Base-by-base conservation (phyloP, 2,888 invertebrate genomes). In the Rhamphomyia laevipes region DNA sequence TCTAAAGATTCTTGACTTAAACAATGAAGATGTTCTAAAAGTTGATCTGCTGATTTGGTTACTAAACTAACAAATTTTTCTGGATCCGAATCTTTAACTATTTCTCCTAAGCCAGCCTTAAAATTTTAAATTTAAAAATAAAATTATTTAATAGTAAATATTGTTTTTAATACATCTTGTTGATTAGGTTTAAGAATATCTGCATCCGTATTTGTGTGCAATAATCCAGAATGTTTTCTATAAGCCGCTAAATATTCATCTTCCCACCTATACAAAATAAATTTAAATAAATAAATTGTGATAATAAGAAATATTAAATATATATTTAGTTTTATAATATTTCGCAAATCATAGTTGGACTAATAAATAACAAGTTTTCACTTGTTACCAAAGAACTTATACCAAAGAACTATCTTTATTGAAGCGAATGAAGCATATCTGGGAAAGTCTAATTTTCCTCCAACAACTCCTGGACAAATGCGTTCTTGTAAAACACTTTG, bases 341-440 rank as follows among this genome's bases (percentile, higher is more conserved):
- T 9, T 9, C 6, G 6, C 11, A 30, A 30, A 11, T 30, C 30
- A 30, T 9, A 30, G 30, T n/a, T n/a, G n/a, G n/a, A n/a, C n/a
- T n/a, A n/a, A n/a, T n/a, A n/a, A n/a, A n/a, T n/a, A n/a, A n/a
- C n/a, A n/a, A n/a, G n/a, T n/a, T n/a, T n/a, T n/a, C n/a, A n/a
- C n/a, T n/a, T n/a, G n/a, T n/a, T n/a, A n/a, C n/a, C n/a, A n/a
- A n/a, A n/a, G n/a, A n/a, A n/a, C n/a, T n/a, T n/a, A 51, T 58
- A 67, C 89, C 88, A 89, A n/a, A 81, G 67, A 1, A 87, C 86
- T 56, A 88, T 76, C 72, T 89, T 89, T 16, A 86, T 82, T 1
- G 88, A 80, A 2, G 87, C 87, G 72, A 88, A 88, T 1, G 87
- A 87, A 9, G 86, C 87, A 62, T 82, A 85, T 46, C 86, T 77